Conservation (phyloP, 2,113 vertebrate species). For the Maylandia zebra region DNA sequence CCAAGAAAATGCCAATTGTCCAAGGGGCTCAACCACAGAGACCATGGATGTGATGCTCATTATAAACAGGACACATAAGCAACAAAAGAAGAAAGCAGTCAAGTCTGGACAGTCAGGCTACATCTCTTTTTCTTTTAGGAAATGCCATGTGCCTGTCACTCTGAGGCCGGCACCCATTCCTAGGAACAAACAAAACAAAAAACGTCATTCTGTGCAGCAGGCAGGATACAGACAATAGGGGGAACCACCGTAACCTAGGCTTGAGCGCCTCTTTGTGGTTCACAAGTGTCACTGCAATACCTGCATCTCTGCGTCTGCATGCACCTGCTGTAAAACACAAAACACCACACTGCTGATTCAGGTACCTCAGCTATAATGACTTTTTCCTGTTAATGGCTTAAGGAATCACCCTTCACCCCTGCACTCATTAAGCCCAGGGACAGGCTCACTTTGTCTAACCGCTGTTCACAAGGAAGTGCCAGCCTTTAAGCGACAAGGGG, state of each 20-base stretch:
- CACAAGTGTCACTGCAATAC: not conserved
- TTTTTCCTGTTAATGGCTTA: not conserved
- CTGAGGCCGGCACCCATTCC: not conserved
- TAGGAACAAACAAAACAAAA: not conserved
- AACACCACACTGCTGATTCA: not conserved
- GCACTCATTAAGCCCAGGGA: not conserved
- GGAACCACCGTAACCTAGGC: not conserved
- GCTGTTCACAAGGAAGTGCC: not conserved
- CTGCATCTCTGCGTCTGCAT: not conserved
- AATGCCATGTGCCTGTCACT: not conserved
- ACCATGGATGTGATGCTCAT: not conserved
- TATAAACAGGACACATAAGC: not conserved
- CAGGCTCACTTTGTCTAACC: not conserved
- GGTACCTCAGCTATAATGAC: not conserved
- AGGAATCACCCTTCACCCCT: not conserved
- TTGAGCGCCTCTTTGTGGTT: slow-evolving; percentile 34
- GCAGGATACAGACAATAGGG: not conserved
- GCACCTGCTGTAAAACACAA: not conserved
- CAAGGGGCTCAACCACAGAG: slow-evolving; percentile 16
- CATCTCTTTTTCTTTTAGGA: not conserved
- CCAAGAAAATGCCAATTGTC: slow-evolving; percentile 45
- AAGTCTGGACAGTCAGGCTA: not conserved
- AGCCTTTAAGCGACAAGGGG: not conserved
- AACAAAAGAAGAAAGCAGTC: not conserved
- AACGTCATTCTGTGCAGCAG: not conserved